Evolutionary conservation across 2,113 vertebrate genomes (phyloP), one percentile per base, ranked within the genome.

Genomic region (Leptobrachium ailaonicum): DNA sequence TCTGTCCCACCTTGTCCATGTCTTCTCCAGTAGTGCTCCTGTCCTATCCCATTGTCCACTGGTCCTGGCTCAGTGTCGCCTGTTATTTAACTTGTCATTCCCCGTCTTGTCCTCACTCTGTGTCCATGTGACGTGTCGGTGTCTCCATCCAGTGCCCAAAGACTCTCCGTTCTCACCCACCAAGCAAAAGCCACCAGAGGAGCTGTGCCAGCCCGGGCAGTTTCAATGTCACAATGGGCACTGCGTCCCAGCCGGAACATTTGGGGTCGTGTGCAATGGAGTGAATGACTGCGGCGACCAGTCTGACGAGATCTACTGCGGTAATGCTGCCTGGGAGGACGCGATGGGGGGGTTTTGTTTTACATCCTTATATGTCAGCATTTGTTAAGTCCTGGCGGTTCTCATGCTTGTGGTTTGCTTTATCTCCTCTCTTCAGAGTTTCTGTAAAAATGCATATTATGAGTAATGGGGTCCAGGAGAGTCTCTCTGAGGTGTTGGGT

Each of bases 211-310:
- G 56, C 70, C 42, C 0, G 87, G 83, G 2, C 87, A 94, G 84
- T 94, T 94, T 70, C 89, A 40, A 44, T 95, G 93, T 77, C 75
- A 76, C 41, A 94, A 91, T 0, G 88, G 92, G 0, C 86, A 53
- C 77, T 95, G 94, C 42, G 88, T 95, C 1, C 83, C 81, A 0
- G 88, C 88, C 0, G 93, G 94, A 9, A 83, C 87, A 1, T 56
- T 44, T 2, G 92, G 94, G 0, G 89, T 88, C 0, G 62, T 93
- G 0, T 95, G 94, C 73, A 75, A 95, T 1, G 92, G 92, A 1
- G 79, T 91, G 9, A 85, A 95, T 13, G 90, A 95, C 84, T 94
- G 93, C 14, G 92, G 92, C 0, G 93, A 95, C 69, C 87, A 87
- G 58, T 92, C 94, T 0, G 94, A 95, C 41, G 94, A 95, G 83